Percentiles rank a stretch among this genome's conserved stretches.
These are phyloP conservation scores for Byasa hedistus DNA, from an alignment of 2,888 invertebrate genomes.

Conservation along the genomic window DNA sequence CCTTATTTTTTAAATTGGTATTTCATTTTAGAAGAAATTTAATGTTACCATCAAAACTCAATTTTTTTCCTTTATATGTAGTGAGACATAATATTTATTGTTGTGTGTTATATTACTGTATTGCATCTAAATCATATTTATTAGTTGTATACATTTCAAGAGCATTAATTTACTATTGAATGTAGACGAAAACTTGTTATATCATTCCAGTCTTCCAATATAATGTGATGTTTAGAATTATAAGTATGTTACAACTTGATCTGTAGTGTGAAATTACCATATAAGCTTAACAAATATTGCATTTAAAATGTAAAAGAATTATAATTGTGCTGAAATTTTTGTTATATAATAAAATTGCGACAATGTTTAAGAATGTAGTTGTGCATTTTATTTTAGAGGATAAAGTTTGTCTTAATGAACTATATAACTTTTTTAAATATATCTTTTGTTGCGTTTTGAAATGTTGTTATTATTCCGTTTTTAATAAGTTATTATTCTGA, in stretches of 20 bases:
- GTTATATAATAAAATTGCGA: neutral
- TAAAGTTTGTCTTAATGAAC: slow-evolving; percentile 3
- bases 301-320: slow-evolving; percentile 2
- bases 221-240: slow-evolving; percentile 50
- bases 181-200: slow-evolving; percentile 18
- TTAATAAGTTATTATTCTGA: neutral
- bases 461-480: slow-evolving; percentile 14
- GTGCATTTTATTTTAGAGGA: neutral
- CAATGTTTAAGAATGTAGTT: neutral
- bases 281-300: slow-evolving; percentile 8
- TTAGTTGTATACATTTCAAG: neutral
- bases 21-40: neutral
- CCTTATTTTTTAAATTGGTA: neutral
- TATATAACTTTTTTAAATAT: slow-evolving; percentile 7
- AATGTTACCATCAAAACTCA: neutral
- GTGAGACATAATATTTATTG: neutral
- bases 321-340: neutral
- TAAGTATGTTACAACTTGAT: slow-evolving; percentile 1
- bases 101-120: neutral
- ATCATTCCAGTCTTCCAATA: slow-evolving; percentile 66
- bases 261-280: neutral
- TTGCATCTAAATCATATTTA: neutral
- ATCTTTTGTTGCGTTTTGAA: neutral
- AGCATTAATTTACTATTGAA: neutral
- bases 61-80: neutral